phyloP scores from a whole-genome alignment of 2,888 invertebrate species.

The Eretmocerus hayati region DNA sequence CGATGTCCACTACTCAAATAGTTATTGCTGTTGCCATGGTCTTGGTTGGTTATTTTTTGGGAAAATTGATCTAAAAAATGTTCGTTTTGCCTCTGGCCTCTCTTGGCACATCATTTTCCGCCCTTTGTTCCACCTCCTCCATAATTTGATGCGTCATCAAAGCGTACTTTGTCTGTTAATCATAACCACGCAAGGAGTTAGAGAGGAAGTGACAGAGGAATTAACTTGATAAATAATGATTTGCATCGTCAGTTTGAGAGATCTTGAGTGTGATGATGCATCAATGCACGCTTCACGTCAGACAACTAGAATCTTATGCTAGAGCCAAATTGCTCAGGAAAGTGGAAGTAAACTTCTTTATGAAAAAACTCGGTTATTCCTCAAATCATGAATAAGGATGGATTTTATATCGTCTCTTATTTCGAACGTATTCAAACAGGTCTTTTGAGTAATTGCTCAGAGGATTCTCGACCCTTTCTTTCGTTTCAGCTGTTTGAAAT shows the following conservation, averaged over 20 bases:
- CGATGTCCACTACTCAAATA: slow-evolving; percentile 30
- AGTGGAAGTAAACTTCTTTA: slow-evolving; percentile 28
- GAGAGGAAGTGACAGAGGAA: too few species aligned
- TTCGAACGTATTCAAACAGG: too few species aligned
- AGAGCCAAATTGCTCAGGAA: slow-evolving; percentile 33
- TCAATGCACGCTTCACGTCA: slow-evolving; percentile 32
- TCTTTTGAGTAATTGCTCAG: too few species aligned
- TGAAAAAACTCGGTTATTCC: slow-evolving; percentile 22
- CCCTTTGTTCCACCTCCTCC: slow-evolving; percentile 35
- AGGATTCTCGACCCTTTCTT: too few species aligned
- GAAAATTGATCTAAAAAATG: slow-evolving; percentile 43
- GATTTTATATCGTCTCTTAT: slow-evolving; percentile 9
- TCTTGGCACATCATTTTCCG: slow-evolving; percentile 35
- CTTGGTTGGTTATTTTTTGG: slow-evolving; percentile 42
- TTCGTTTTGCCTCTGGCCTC: slow-evolving; percentile 31
- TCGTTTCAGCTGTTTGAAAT: too few species aligned
- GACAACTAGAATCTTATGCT: slow-evolving; percentile 29
- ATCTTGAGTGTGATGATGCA: too few species aligned
- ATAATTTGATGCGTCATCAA: slow-evolving; percentile 24
- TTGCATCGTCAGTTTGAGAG: too few species aligned
- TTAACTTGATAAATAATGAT: too few species aligned
- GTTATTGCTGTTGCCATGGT: slow-evolving; percentile 39
- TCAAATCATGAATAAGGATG: slow-evolving; percentile 3
- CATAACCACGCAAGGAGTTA: too few species aligned
- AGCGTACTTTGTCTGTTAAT: too few species aligned